Conservation (phyloP, 1,140 invertebrate genomes). For the Mercenaria mercenaria region DNA sequence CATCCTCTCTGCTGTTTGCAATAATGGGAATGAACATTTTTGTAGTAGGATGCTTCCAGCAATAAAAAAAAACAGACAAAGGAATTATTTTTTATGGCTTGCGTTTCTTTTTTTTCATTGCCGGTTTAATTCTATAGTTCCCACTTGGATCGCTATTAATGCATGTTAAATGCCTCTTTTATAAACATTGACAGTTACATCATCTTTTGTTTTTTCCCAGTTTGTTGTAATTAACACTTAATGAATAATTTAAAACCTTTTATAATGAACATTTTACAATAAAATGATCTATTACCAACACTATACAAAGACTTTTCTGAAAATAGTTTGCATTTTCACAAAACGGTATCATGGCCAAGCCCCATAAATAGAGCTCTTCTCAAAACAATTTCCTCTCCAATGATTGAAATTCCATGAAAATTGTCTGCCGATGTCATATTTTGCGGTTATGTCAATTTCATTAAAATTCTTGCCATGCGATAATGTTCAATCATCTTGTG, state of each 20-base stretch:
- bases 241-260: neutral
- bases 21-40: too few species aligned
- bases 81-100: neutral
- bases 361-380: conserved; percentile 17
- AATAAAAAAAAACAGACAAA: too few species aligned
- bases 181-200: neutral
- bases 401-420: conserved; percentile 44
- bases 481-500: neutral
- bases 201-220: neutral
- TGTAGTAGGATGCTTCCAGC: too few species aligned
- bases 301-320: neutral
- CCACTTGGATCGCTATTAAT: neutral
- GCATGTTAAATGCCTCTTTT: neutral
- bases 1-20: too few species aligned
- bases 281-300: neutral
- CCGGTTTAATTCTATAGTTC: neutral
- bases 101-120: neutral
- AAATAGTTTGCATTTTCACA: conserved; percentile 1
- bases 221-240: conserved; percentile 1
- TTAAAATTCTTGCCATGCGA: conserved; percentile 3
- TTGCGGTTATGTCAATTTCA: conserved; percentile 53
- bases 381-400: conserved; percentile 43
- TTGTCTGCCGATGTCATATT: conserved; percentile 45
- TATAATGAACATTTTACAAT: conserved; percentile 24
- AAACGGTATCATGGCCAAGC: conserved; percentile 8